Evolutionary conservation across 2,797 vertebrate species (phyloP), one percentile per base, ranked within the genome.

Genomic region (Poeciliopsis presidionis): DNA sequence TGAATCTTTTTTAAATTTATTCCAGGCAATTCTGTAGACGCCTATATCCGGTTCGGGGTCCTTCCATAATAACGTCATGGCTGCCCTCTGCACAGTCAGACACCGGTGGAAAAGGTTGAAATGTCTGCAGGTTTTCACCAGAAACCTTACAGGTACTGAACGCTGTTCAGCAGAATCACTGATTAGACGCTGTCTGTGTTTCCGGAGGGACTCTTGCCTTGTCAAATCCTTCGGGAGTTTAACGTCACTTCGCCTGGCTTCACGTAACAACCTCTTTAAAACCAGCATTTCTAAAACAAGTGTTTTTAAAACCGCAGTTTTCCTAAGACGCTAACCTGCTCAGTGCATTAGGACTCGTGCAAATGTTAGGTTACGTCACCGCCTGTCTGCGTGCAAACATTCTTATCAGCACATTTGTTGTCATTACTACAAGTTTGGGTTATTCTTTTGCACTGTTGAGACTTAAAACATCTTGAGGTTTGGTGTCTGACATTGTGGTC

Each of bases 61-160:
- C 89, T 95, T 88, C 75, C n/a, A 74, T 36, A 79, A 90, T 3
- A 93, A 94, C 92, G 95, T 83, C 81, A 96, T 96, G 95, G 95
- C 95, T 0, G 93, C 92, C 73, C 65, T 96, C 74, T 93, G 85
- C 7, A 90, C 87, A 80, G 84, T 82, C 47, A 93, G 90, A 61
- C 88, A 90, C 90, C 88, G 92, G 76, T 93, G 95, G 86, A 96
- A 90, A 87, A 84, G 55, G 12, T 74, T 77, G 5, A 81, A 67
- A 0, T 87, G 45, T 71, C 81, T 90, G 0, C 78, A 75, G 11
- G n/a, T 88, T 72, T 81, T 86, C 14, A 84, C 79, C 39, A 92
- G 95, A 92, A 88, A 74, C 30, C 71, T 95, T 12, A 86, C 95
- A 87, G 95, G 96, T 96, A 92, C 74, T 2, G 0, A 4, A 0